These are phyloP conservation scores for Necrosyrtes monachus DNA, from an alignment of 2,797 vertebrate species.

Conservation along the genomic window DNA sequence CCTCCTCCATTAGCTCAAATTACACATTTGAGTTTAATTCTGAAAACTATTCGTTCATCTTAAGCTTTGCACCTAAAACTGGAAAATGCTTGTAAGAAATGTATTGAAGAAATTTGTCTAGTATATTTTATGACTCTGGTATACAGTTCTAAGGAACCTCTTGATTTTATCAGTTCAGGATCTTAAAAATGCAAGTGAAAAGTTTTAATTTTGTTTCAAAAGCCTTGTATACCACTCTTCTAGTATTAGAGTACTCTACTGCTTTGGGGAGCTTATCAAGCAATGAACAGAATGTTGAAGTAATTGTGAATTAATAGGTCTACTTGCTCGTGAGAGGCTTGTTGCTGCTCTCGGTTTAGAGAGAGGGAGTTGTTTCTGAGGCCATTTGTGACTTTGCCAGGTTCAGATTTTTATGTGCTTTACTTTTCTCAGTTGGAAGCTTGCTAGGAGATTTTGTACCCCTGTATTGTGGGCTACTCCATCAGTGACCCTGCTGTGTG, in stretches of 20 bases:
- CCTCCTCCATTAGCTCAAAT: neutral
- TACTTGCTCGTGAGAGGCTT: neutral
- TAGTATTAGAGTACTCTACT: neutral
- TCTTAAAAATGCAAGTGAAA: neutral
- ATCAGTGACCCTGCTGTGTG: neutral
- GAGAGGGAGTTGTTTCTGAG: neutral
- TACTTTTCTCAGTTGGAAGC: neutral
- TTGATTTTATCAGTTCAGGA: neutral
- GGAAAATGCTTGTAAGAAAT: neutral
- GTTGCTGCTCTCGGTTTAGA: neutral
- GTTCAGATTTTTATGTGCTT: neutral
- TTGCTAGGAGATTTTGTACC: neutral
- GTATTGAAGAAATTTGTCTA: neutral
- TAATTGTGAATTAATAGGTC: neutral
- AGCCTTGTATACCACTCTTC: neutral
- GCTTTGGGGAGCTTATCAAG: neutral
- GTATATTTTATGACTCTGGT: neutral
- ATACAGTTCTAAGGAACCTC: neutral
- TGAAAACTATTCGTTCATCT: neutral
- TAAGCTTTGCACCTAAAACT: neutral
- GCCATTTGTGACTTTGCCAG: neutral
- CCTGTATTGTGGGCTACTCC: neutral
- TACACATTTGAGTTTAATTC: neutral
- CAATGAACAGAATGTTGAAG: neutral
- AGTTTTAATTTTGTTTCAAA: neutral